A percentile compares a stretch with the other conserved stretches of the same genome.
These are phyloP conservation scores for Parauchenoglanis punctatus DNA, from an alignment of 2,797 vertebrate genomes.

Conservation along the genomic window DNA sequence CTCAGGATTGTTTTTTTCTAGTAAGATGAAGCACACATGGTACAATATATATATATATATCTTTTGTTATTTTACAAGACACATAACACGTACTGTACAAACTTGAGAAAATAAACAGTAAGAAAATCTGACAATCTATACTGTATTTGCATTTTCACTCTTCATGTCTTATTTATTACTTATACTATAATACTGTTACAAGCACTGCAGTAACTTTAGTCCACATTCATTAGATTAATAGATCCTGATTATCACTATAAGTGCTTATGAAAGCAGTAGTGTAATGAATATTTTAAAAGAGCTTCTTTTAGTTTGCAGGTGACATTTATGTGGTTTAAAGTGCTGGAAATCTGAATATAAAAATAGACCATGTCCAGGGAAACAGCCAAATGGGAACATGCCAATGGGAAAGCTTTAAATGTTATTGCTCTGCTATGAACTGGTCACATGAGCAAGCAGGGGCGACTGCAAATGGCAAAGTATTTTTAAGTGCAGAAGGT, in stretches of 20 bases:
- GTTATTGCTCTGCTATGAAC: conserved; percentile 70
- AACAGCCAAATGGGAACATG: conserved; percentile 44
- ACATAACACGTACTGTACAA: conserved; percentile 64
- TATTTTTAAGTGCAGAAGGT: background rate
- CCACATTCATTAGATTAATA: conserved; percentile 52
- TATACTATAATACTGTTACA: conserved; percentile 59
- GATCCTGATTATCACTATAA: conserved; percentile 58
- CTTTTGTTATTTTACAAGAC: conserved; percentile 37
- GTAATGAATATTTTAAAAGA: conserved; percentile 14
- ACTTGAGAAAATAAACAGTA: conserved; percentile 71
- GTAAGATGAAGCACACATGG: conserved; percentile 56
- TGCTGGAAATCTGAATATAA: conserved; percentile 66
- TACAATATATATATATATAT: conserved; percentile 35
- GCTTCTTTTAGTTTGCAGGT: conserved; percentile 50
- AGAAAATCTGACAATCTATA: conserved; percentile 59
- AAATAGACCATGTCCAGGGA: conserved; percentile 69
- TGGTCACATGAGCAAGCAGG: conserved; percentile 47
- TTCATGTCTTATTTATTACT: conserved; percentile 57
- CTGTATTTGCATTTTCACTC: conserved; percentile 60
- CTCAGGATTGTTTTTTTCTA: background rate
- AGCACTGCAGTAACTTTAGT: conserved; percentile 51
- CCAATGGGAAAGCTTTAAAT: conserved; percentile 43
- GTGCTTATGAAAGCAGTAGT: conserved; percentile 59
- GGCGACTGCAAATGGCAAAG: background rate
- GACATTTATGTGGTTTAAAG: conserved; percentile 59